These are phyloP conservation scores for Drosophila ezoana DNA, from an alignment of 2,888 invertebrate genomes.

Conservation along the genomic window DNA sequence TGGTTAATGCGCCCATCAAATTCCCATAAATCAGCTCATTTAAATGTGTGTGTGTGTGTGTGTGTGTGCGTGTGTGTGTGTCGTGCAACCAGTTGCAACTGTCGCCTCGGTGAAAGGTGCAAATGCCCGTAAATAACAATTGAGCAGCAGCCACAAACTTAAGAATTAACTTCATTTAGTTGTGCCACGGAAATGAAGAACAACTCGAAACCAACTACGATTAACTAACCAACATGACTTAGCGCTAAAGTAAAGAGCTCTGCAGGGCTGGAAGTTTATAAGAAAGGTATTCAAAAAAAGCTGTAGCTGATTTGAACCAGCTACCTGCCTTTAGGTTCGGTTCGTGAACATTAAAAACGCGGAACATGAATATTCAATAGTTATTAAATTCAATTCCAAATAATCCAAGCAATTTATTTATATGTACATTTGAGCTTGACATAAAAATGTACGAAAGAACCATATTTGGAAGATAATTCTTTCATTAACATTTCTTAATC, in stretches of 20 bases:
- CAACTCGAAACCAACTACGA: not conserved
- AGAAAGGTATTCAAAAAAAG: too few relatives aligned
- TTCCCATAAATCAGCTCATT: conserved; percentile 78
- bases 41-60: conserved; percentile 32
- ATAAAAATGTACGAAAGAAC: too few relatives aligned
- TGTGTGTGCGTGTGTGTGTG: not conserved
- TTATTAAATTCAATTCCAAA: too few relatives aligned
- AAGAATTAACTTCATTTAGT: conserved; percentile 22
- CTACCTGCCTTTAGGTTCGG: too few relatives aligned
- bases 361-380: too few relatives aligned
- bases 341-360: too few relatives aligned
- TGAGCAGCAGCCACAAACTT: conserved; percentile 26
- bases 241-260: conserved; percentile 9
- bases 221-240: conserved; percentile 9
- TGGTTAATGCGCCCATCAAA: conserved; percentile 73
- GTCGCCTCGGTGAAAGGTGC: conserved; percentile 51
- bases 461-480: too few relatives aligned
- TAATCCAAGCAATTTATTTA: too few relatives aligned
- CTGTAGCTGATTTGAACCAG: too few relatives aligned
- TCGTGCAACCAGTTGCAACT: conserved; percentile 23
- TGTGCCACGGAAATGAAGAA: conserved; percentile 28
- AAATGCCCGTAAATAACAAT: conserved; percentile 56
- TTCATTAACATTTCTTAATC: too few relatives aligned
- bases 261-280: too few relatives aligned
- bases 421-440: too few relatives aligned